Evolutionary conservation across 64 coral and sea anemone genomes (phyloP).

Genomic region (Orbicella faveolata): DNA sequence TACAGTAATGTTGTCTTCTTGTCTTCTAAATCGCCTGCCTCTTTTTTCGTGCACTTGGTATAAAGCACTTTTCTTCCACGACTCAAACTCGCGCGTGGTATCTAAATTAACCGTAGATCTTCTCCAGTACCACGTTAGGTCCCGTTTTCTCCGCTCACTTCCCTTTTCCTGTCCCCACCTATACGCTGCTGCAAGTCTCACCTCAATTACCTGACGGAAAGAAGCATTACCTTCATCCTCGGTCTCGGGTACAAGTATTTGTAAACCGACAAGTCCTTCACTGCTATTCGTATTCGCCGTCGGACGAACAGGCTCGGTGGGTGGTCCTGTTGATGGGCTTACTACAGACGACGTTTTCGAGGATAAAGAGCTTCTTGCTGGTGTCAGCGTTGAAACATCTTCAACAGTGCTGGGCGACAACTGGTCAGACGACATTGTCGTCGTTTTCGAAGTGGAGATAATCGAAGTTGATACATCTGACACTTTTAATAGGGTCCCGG

Average conservation of each 20-base stretch:
- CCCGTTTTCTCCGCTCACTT: conserved; percentile 4
- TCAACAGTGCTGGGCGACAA: neutral
- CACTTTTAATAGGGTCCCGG: neutral
- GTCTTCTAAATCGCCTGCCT: conserved; percentile 18
- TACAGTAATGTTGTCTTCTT: conserved; percentile 25
- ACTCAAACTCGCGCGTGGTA: neutral
- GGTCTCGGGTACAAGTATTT: conserved; percentile 13
- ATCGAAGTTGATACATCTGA: neutral
- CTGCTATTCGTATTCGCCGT: neutral
- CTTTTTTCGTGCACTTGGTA: neutral
- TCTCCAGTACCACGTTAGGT: neutral
- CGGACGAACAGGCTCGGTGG: conserved; percentile 11
- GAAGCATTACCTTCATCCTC: neutral
- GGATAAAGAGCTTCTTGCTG: neutral
- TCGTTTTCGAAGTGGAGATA: neutral
- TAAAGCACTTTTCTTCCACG: neutral
- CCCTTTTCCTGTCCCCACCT: conserved; percentile 20
- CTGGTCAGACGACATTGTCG: neutral
- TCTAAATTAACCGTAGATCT: neutral
- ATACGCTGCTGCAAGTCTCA: conserved; percentile 10
- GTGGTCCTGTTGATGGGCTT: neutral
- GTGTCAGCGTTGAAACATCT: neutral
- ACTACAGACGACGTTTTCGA: neutral
- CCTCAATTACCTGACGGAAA: neutral
- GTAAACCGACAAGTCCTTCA: conserved; percentile 32